Base-by-base conservation (phyloP, 2,797 vertebrate genomes). In the Crocodylus rhombifer region DNA sequence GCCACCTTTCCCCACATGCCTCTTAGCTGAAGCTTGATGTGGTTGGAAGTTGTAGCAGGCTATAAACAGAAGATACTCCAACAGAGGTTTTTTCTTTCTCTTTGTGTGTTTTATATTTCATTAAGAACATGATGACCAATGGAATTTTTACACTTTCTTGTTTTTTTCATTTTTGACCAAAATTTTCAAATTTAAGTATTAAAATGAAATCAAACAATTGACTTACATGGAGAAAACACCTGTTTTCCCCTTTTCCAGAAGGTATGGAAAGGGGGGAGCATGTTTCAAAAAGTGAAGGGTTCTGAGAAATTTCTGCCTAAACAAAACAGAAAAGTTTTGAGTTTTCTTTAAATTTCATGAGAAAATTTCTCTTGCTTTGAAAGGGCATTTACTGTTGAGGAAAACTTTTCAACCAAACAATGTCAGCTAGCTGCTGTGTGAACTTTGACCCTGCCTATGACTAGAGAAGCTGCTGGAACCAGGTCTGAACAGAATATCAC, bases 381-480 rank as follows among this genome's bases (percentile, higher is more conserved):
- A 91, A 90, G 92, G n/a, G 71, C 10, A 60, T 83, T 88, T 88
- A n/a, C 18, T 83, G 21, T 16, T 88, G 62, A 88, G 74, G 60
- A 28, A 81, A 55, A 51, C 33, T 16, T 74, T 88, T 30, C 10
- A 23, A 6, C 63, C 14, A 42, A 14, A 73, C 21, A 83, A 15
- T 5, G 13, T 64, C 21, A 21, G 7, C 33, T 36, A 14, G 7
- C 14, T 42, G 67, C 67, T 4, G 1, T 25, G 33, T 25, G 67
- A 71, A 14, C 20, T 23, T 36, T 42, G 67, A 42, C 33, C 67
- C 33, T 25, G 33, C 67, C 21, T 21, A 11, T 36, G 33, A 69
- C 65, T 51, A 36, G 65, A 33, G 7, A 11, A 36, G 18, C 30
- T 20, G 21, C n/a, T 13, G 30, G 7, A 33, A 30, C 65, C 30